Evolutionary conservation across 2,797 vertebrate genomes (phyloP).

Genomic region (Pseudocheirus occidentalis): DNA sequence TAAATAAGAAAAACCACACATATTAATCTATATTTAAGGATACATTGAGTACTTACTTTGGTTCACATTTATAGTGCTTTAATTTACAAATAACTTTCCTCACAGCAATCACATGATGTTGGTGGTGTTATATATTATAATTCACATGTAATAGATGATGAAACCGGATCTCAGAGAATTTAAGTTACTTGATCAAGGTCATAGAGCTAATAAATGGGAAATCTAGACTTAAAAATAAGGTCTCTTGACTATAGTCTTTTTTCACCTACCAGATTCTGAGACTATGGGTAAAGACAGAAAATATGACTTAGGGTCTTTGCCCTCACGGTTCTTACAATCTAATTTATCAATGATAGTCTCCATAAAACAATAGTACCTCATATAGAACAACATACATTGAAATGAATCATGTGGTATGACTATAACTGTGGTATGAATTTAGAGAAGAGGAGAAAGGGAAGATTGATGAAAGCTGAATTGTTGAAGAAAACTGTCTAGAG

Average conservation of each 20-base stretch:
- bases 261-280: background rate
- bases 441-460: background rate
- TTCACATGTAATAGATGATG: background rate
- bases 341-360: background rate
- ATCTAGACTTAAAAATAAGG: background rate
- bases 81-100: background rate
- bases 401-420: background rate
- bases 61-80: background rate
- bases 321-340: background rate
- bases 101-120: background rate
- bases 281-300: background rate
- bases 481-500: background rate
- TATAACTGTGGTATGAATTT: background rate
- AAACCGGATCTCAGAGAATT: background rate
- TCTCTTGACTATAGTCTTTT: background rate
- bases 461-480: background rate
- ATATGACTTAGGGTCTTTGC: background rate
- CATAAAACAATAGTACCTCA: background rate
- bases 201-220: background rate
- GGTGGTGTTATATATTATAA: background rate
- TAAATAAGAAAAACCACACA: background rate
- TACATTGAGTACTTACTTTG: conserved; percentile 25
- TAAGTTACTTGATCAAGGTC: background rate
- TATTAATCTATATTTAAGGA: background rate
- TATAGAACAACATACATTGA: background rate